Evolutionary conservation across 2,797 vertebrate species (phyloP).

Genomic region (Sebastolobus alascanus): DNA sequence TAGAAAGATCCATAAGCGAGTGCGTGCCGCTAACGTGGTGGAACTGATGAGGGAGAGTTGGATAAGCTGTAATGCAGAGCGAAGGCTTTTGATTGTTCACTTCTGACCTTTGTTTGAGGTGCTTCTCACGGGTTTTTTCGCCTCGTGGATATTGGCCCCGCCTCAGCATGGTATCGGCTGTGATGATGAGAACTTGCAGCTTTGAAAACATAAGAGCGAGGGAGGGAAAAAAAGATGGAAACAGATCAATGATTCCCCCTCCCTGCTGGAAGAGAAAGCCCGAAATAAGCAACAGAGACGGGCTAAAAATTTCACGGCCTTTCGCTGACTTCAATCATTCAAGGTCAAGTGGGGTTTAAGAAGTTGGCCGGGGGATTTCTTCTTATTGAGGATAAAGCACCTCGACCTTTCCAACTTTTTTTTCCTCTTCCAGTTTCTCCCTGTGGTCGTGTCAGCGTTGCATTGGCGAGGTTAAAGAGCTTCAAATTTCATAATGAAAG

Average conservation of each 20-base stretch:
- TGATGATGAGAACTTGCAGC: constrained; percentile 58
- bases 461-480: constrained; percentile 26
- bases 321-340: constrained; percentile 46
- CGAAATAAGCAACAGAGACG: neutral
- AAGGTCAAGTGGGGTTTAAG: constrained; percentile 59
- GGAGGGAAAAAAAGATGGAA: neutral
- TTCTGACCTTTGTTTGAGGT: constrained; percentile 62
- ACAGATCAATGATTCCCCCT: constrained; percentile 44
- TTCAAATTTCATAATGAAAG: constrained; percentile 36
- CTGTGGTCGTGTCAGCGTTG: constrained; percentile 9
- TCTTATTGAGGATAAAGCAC: constrained; percentile 24
- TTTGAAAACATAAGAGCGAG: constrained; percentile 40
- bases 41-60: constrained; percentile 49
- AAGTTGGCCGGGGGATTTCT: constrained; percentile 3
- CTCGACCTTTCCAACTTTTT: constrained; percentile 20
- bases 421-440: neutral
- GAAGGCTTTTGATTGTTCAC: constrained; percentile 51
- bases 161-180: constrained; percentile 46
- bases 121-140: constrained; percentile 29
- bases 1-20: constrained; percentile 18
- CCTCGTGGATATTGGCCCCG: constrained; percentile 22
- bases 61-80: constrained; percentile 24
- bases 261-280: constrained; percentile 14
- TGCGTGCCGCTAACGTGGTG: constrained; percentile 22
- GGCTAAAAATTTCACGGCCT: constrained; percentile 25